Evolutionary conservation across 2,797 vertebrate genomes (phyloP).

Genomic region (Bradypodion ventrale): DNA sequence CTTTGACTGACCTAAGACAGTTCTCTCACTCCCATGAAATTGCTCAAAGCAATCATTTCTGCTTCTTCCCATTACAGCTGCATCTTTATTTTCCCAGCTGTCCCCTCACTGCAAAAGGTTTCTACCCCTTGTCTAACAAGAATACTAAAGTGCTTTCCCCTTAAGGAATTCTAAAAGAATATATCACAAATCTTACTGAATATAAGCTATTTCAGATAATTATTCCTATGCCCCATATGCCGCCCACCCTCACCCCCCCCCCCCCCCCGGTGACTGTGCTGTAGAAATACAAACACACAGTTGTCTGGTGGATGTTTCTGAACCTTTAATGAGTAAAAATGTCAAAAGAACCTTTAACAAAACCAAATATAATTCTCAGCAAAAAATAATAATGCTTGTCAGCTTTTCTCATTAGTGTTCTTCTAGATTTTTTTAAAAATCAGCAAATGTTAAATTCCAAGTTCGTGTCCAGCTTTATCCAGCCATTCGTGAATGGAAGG

Average conservation of each 20-base stretch:
- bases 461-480: not conserved
- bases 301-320: not conserved
- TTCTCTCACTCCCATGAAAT: not conserved
- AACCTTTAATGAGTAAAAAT: not conserved
- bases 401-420: not conserved
- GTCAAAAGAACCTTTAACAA: not conserved
- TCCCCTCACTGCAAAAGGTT: not conserved
- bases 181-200: constrained; percentile 1
- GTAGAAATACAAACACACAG: not conserved
- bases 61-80: not conserved
- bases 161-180: not conserved
- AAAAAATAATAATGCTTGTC: not conserved
- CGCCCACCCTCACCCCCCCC: no score
- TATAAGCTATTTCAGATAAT: not conserved
- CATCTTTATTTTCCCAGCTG: not conserved
- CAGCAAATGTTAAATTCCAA: not conserved
- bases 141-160: not conserved
- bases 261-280: not conserved
- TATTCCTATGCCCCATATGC: not conserved
- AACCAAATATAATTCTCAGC: not conserved
- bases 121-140: not conserved
- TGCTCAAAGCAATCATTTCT: constrained; percentile 8
- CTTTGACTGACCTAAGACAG: constrained; percentile 4
- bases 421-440: not conserved
- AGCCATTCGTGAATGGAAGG: not conserved